Conservation (phyloP, 2,797 vertebrate species). For the Okamejei kenojei region DNA sequence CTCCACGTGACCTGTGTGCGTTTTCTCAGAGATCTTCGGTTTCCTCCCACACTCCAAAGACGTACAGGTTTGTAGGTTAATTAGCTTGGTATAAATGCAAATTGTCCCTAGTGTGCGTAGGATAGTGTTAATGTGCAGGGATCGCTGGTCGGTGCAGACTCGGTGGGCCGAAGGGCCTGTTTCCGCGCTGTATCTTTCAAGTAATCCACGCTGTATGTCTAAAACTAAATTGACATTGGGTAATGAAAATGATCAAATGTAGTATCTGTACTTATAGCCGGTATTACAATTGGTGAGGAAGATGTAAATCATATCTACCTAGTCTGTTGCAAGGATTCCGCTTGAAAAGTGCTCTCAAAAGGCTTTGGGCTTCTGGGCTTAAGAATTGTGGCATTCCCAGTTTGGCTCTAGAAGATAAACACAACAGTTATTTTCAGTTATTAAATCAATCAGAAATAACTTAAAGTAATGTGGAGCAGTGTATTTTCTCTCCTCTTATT, state of each 20-base stretch:
- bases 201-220: too few species aligned
- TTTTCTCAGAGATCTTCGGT: too few species aligned
- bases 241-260: not conserved
- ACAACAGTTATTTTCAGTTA: not conserved
- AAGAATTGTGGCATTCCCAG: conserved; percentile 96
- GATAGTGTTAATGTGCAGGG: too few species aligned
- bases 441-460: not conserved
- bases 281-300: not conserved
- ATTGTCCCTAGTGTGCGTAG: too few species aligned
- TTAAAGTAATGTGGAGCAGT: not conserved
- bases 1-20: too few species aligned
- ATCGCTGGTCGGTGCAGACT: too few species aligned
- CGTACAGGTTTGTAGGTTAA: too few species aligned
- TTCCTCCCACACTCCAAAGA: too few species aligned
- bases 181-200: too few species aligned
- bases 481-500: not conserved
- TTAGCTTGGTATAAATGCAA: too few species aligned
- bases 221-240: not conserved
- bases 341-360: conserved; percentile 91
- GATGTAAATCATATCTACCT: conserved; percentile 57
- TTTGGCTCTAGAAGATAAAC: conserved; percentile 72
- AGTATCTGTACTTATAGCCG: not conserved
- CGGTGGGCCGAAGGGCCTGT: too few species aligned
- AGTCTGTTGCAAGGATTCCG: conserved; percentile 89
- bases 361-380: conserved; percentile 85